These are phyloP conservation scores for Phalanger gymnotis DNA, from an alignment of 2,797 vertebrate species.

Conservation along the genomic window DNA sequence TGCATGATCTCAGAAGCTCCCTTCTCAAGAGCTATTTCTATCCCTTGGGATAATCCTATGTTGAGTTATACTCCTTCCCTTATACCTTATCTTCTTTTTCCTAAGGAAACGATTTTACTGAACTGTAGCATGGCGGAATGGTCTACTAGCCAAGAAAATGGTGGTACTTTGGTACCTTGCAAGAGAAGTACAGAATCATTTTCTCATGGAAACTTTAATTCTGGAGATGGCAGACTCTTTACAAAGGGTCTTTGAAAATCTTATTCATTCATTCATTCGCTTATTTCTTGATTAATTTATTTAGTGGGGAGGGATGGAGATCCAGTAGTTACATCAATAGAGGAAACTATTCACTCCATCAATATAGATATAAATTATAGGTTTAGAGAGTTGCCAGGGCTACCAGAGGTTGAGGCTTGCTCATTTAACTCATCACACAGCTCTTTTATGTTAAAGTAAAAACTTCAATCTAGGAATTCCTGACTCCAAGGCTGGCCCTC, in stretches of 20 bases:
- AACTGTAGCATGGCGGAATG: background rate
- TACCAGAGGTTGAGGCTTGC: background rate
- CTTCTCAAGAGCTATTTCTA: background rate
- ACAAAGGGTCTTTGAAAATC: background rate
- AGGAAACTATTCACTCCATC: background rate
- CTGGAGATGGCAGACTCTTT: background rate
- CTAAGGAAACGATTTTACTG: background rate
- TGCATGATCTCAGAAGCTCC: background rate
- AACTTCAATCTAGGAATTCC: background rate
- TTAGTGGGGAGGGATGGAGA: background rate
- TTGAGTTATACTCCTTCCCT: background rate
- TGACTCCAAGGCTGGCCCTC: background rate
- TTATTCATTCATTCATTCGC: fast-evolving
- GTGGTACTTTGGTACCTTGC: background rate
- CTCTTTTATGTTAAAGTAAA: background rate
- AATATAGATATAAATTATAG: background rate
- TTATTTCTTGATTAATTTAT: background rate
- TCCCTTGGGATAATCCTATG: background rate
- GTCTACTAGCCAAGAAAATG: background rate
- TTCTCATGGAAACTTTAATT: background rate
- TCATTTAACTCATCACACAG: background rate
- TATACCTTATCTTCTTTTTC: background rate
- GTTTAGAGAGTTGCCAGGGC: background rate
- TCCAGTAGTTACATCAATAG: background rate
- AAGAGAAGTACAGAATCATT: background rate